Percentiles rank a stretch among this genome's conserved stretches.
Conservation (phyloP, 1,140 invertebrate genomes). For the Tetramorium alpestre region DNA sequence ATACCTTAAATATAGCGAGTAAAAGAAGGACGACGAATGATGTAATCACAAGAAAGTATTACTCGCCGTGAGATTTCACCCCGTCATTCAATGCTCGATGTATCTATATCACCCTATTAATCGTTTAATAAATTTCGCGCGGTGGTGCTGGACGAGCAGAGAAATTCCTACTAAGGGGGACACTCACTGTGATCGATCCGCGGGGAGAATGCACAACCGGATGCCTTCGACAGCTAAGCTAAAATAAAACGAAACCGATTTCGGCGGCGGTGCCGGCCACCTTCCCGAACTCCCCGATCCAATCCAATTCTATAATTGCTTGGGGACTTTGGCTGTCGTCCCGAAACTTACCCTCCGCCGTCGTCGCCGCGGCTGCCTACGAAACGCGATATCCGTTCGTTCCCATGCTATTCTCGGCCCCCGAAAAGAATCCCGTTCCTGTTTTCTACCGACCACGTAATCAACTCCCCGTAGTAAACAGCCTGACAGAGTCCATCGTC, state of each 20-base stretch:
- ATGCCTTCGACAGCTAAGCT: slow-evolving; percentile 83
- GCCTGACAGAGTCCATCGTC: not conserved
- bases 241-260: slow-evolving; percentile 84
- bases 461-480: slow-evolving; percentile 76
- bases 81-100: slow-evolving; percentile 10
- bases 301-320: slow-evolving; percentile 85
- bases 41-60: slow-evolving; percentile 15
- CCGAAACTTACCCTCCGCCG: slow-evolving; percentile 79
- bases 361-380: slow-evolving; percentile 73
- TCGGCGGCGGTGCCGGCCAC: slow-evolving; percentile 66
- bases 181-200: slow-evolving; percentile 80
- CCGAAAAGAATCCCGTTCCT: slow-evolving; percentile 77
- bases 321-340: slow-evolving; percentile 82
- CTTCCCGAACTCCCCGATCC: slow-evolving; percentile 81
- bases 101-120: not conserved
- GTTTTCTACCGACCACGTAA: slow-evolving; percentile 78
- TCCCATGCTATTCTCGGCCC: slow-evolving; percentile 83
- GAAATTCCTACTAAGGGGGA: slow-evolving; percentile 61
- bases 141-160: not conserved
- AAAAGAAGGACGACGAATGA: slow-evolving; percentile 5
- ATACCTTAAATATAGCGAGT: slow-evolving; percentile 9
- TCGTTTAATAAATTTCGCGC: slow-evolving; percentile 32
- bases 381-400: slow-evolving; percentile 85
- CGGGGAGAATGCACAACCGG: slow-evolving; percentile 82
- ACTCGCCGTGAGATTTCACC: slow-evolving; percentile 10